A percentile compares a stretch with the other conserved stretches of the same genome.
These are phyloP conservation scores for Oxyura jamaicensis DNA, from an alignment of 2,113 vertebrate genomes.

Conservation along the genomic window DNA sequence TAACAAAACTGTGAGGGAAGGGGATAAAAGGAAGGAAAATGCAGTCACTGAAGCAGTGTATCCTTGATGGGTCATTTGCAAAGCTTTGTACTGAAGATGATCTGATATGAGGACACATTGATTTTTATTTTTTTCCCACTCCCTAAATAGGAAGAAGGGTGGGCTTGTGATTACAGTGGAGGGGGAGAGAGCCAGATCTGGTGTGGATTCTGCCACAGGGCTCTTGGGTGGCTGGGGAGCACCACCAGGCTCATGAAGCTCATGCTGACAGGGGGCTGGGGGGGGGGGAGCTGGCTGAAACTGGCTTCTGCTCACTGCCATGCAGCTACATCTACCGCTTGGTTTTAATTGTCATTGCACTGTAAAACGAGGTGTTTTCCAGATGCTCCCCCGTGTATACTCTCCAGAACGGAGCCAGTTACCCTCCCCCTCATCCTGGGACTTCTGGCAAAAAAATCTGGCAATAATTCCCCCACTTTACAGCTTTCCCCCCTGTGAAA, in stretches of 20 bases:
- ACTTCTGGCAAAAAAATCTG: not conserved
- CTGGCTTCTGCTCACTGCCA: rapidly evolving
- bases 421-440: conserved; percentile 16
- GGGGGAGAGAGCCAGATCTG: not conserved
- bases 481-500: not conserved
- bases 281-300: too few species aligned
- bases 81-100: not conserved
- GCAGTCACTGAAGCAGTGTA: rapidly evolving
- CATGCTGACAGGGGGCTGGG: not conserved
- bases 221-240: not conserved
- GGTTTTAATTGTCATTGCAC: not conserved
- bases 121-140: not conserved
- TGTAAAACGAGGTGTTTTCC: conserved; percentile 9
- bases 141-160: not conserved
- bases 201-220: rapidly evolving
- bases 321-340: rapidly evolving
- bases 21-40: not conserved
- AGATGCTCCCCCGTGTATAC: not conserved
- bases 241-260: not conserved
- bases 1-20: not conserved
- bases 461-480: not conserved
- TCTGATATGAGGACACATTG: not conserved
- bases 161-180: rapidly evolving
- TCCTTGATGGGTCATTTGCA: conserved; percentile 48
- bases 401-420: conserved; percentile 21